Evolutionary conservation across 1,140 invertebrate species (phyloP), one percentile per base, ranked within the genome.

Genomic region (Lordiphosa stackelbergi): DNA sequence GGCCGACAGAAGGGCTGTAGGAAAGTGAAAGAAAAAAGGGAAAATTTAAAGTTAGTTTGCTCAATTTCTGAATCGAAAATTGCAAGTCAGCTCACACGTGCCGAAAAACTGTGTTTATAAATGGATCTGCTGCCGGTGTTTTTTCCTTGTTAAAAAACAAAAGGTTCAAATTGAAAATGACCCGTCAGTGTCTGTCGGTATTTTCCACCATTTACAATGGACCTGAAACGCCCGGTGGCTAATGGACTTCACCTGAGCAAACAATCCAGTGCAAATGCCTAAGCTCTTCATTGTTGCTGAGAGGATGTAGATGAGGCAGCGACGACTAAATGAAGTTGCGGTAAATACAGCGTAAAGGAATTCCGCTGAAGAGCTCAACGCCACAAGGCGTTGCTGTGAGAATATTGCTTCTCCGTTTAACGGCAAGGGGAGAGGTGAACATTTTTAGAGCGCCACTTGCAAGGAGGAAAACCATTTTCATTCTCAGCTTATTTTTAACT

Each of bases 1-100:
- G 36, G 94, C 94, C 74, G 95, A 93, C 64, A 97, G 91, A 52
- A 96, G 90, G 78, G 94, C 96, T 97, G 90, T 53, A 13, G 13
- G 2, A 28, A 19, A 45, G 4, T 6, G 34, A 43, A 19, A 22
- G 22, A 2, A n/a, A 2, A 51, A n/a, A 6, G 3, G 1, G 2
- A 3, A 12, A 12, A 16, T 46, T 58, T n/a, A 34, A 57, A 47
- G 43, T 12, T n/a, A 16, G 11, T 6, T 11, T 24, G 12, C 28
- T 13, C 12, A 13, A 37, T 54, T 45, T 11, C 12, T 11, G 5
- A 47, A 28, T n/a, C 24, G 4, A 46, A 46, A 40, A 51, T 16
- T 51, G 48, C 48, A 51, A 51, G 48, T 51, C 48, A 51, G 36
- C 36, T 19, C 10, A 46, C 48, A 51, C 36, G 35, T 28, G 36